Conservation (phyloP, 92 coral and sea anemone species). For the Chrysogorgia sp. region DNA sequence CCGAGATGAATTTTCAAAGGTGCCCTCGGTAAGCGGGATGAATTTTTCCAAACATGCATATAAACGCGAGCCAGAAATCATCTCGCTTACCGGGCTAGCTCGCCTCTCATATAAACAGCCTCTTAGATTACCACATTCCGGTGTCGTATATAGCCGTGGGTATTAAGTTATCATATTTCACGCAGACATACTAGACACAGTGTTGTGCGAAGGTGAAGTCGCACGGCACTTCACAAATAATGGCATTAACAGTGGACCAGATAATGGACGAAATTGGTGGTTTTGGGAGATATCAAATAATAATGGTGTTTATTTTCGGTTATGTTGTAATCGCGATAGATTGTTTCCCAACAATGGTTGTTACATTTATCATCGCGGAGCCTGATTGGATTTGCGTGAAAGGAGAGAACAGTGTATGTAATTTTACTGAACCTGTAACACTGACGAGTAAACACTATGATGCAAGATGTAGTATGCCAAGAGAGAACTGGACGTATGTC, state of each 20-base stretch:
- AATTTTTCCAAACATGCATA: too few relatives aligned
- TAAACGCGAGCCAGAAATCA: too few relatives aligned
- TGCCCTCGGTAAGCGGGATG: too few relatives aligned
- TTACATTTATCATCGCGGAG: slow-evolving; percentile 73
- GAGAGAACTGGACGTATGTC: slow-evolving; percentile 71
- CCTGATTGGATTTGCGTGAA: slow-evolving; percentile 78
- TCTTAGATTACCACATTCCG: too few relatives aligned
- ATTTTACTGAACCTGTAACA: slow-evolving; percentile 43
- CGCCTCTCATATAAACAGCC: too few relatives aligned
- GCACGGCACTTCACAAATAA: too few relatives aligned
- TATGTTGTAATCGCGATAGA: slow-evolving; percentile 31
- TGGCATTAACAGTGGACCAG: slow-evolving; percentile 65
- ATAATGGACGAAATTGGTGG: slow-evolving; percentile 77
- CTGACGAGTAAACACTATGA: slow-evolving; percentile 59
- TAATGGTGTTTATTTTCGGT: slow-evolving; percentile 61
- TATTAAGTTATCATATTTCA: too few relatives aligned
- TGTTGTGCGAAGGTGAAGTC: too few relatives aligned
- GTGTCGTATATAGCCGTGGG: too few relatives aligned
- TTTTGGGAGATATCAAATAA: slow-evolving; percentile 71
- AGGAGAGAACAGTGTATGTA: slow-evolving; percentile 66
- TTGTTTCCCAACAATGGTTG: slow-evolving; percentile 58
- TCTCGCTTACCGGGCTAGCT: too few relatives aligned
- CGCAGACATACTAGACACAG: too few relatives aligned
- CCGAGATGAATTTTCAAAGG: too few relatives aligned
- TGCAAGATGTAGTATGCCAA: slow-evolving; percentile 68